Base-by-base conservation (phyloP, 2,113 vertebrate genomes). In the Prinia subflava region DNA sequence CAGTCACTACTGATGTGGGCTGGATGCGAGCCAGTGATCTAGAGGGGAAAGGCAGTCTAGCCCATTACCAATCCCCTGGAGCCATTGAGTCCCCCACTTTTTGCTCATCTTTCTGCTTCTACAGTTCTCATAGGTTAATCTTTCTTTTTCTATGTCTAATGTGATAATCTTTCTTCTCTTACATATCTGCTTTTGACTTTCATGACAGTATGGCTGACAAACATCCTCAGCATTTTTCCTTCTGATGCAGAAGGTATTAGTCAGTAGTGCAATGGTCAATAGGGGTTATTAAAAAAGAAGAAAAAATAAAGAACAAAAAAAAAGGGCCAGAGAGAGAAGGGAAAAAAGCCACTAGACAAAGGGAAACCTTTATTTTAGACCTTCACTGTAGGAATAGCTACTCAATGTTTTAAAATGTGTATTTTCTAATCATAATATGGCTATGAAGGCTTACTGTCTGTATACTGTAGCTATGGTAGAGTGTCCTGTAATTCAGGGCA, bases 81-180 rank as follows among this genome's bases (percentile, higher is more conserved):
- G 93, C 92, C 84, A 42, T 1, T 57, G 62, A 46, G 55, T 67
- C 65, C 91, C 91, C 65, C 25, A 87, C 90, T 87, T 96, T 92
- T 95, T 92, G 91, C 94, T 97, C 93, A 92, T 97, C 95, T 87
- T 94, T 97, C 94, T 97, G 87, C 86, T 95, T 92, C 92, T 89
- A 35, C 81, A 59, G 85, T 85, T 95, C 85, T 96, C 70, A 46
- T 62, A 94, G 91, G 81, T 94, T 97, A 94, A 96, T 97, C 89
- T 95, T 96, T 96, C 94, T 94, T 95, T 90, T 90, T 89, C 86
- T 88, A 28, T 76, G 84, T 95, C 89, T 96, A 95, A 90, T 95
- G 92, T 77, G 90, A 94, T 96, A 81, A 97, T 97, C 83, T 92
- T 97, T 97, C 95, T 97, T 95, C 87, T 95, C 93, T 95, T 96